A percentile compares a stretch with the other conserved stretches of the same genome.
Conservation (phyloP, 2,113 vertebrate genomes). For the Phalacrocorax pelagicus region DNA sequence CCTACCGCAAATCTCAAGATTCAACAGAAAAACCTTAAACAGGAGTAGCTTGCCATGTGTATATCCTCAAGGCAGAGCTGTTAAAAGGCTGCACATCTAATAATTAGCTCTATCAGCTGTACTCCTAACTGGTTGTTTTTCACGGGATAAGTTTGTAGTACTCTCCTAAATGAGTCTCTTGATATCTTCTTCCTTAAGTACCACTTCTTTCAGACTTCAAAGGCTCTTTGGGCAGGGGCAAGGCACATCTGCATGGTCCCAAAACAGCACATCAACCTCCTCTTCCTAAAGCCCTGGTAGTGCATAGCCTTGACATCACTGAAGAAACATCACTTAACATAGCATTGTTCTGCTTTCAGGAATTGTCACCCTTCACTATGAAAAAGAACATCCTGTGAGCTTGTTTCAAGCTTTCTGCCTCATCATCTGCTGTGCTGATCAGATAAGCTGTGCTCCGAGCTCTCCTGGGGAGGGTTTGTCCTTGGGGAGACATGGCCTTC, state of each 20-base stretch:
- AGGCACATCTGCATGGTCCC: fast-evolving
- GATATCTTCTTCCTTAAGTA: neutral
- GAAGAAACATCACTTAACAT: neutral
- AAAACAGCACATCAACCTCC: neutral
- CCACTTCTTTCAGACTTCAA: neutral
- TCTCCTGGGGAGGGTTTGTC: neutral
- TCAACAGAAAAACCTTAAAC: neutral
- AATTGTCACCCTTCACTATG: neutral
- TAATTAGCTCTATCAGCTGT: neutral
- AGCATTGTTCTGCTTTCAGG: conserved; percentile 15
- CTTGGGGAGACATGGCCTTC: conserved; percentile 23
- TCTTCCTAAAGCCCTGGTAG: neutral
- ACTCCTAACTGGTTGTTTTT: neutral
- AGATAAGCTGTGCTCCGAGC: neutral
- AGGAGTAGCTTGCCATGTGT: neutral
- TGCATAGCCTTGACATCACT: neutral
- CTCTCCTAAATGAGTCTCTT: neutral
- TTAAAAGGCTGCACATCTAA: neutral
- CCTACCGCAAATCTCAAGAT: neutral
- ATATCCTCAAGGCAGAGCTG: neutral
- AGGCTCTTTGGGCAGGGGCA: neutral
- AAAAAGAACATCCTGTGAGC: neutral
- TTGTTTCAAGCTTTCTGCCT: neutral
- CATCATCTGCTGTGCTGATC: neutral
- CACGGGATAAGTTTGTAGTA: neutral